Base-by-base conservation (phyloP, 2,888 invertebrate genomes). In the Pyrocoelia pectoralis region DNA sequence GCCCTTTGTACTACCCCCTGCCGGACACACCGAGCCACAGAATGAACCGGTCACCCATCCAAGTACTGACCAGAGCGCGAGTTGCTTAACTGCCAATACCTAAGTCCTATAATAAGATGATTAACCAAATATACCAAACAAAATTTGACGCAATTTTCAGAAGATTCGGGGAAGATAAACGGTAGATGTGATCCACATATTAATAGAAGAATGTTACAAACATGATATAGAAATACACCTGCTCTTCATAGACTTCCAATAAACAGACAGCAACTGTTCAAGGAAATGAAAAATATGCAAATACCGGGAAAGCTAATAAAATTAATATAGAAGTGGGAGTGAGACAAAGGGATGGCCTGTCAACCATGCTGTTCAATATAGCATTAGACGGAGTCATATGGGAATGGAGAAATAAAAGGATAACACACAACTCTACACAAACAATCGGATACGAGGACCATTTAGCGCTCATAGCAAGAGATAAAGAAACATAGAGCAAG, bases 191-290 rank as follows among this genome's bases (percentile, higher is more conserved):
- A 38, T 38, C 12, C 12, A 38, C 38, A 38, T 9, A 24, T 24
- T 24, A 24, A 24, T 24, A 24, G 24, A 24, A 17, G 19, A 54
- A 40, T 41, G 38, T 29, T 29, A 54, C 18, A 14, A 54, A 54
- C 19, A 54, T 15, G 13, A 41, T 17, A 54, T 54, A 40, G 54
- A 54, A 12, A 2, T 54, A 18, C 19, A 40, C 13, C 29, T 38
- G 9, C 40, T 54, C 2, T 54, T 54, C 29, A 41, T 41, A 24
- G 29, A 51, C 33, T 51, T 51, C 18, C 33, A 51, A 51, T 51
- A 17, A 14, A 28, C 13, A 51, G 51, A 29, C 14, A 51, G 19
- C 12, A 8, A 51, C 14, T 51, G 13, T 2, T 29, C 12, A 51
- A 29, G 29, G 51, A 51, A 24, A 51, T 28, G 29, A 5, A 51